These are phyloP conservation scores for Spialia ferax DNA, from an alignment of 2,888 invertebrate genomes.

Conservation along the genomic window DNA sequence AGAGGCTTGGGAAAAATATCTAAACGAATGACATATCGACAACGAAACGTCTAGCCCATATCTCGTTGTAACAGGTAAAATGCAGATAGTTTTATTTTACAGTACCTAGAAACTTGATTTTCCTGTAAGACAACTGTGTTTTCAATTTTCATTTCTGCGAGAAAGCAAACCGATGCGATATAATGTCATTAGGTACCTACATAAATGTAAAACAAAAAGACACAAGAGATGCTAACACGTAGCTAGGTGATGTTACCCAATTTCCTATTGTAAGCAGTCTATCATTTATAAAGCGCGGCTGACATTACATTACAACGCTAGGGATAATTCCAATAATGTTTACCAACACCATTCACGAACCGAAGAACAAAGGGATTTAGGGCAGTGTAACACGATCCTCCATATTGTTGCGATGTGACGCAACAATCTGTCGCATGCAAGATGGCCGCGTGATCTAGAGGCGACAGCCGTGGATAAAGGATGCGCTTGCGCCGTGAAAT, in stretches of 20 bases:
- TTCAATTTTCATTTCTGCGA: too few relatives aligned
- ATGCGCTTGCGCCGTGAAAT: conserved; percentile 81
- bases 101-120: too few relatives aligned
- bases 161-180: not conserved
- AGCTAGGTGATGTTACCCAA: conserved; percentile 24
- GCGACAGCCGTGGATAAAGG: conserved; percentile 81
- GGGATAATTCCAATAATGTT: conserved; percentile 53
- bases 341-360: conserved; percentile 61
- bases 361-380: conserved; percentile 77
- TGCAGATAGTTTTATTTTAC: too few relatives aligned
- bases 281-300: conserved; percentile 49
- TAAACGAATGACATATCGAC: too few relatives aligned
- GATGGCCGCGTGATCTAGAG: conserved; percentile 72
- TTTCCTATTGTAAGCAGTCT: conserved; percentile 46
- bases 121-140: too few relatives aligned
- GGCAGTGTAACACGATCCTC: conserved; percentile 81
- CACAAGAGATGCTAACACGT: conserved; percentile 13
- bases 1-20: too few relatives aligned
- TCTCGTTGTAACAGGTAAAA: too few relatives aligned
- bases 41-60: too few relatives aligned
- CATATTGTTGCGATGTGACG: conserved; percentile 73
- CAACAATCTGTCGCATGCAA: conserved; percentile 77
- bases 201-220: not conserved
- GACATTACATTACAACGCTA: conserved; percentile 36
- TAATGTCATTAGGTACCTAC: not conserved